These are phyloP conservation scores for Grammomys dolichurus DNA, from an alignment of 2,113 vertebrate species.

Conservation along the genomic window DNA sequence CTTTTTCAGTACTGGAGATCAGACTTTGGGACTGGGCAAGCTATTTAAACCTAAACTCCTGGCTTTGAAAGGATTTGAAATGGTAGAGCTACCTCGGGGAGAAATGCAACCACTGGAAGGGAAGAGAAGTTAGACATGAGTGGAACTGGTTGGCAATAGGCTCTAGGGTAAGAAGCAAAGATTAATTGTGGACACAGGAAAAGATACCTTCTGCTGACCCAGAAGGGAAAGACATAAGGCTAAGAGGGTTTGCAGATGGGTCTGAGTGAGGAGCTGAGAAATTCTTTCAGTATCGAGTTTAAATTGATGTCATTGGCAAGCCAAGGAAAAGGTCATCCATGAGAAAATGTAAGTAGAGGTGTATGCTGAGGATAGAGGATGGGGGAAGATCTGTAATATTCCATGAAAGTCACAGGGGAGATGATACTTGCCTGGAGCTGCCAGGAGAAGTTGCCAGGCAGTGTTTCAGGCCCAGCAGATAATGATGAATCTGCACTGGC, in stretches of 20 bases:
- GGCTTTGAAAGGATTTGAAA: background rate
- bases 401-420: background rate
- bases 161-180: background rate
- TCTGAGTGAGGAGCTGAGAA: slow-evolving; percentile 2
- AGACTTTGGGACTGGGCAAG: too few relatives aligned
- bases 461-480: background rate
- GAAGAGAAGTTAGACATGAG: background rate
- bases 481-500: background rate
- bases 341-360: background rate
- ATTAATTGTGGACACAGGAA: background rate
- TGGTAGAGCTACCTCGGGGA: background rate
- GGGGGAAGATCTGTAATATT: background rate
- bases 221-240: background rate
- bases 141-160: background rate
- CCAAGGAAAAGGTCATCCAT: slow-evolving; percentile 23
- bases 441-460: background rate
- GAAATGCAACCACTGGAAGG: background rate
- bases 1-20: background rate
- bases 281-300: background rate
- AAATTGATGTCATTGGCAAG: slow-evolving; percentile 48
- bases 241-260: slow-evolving; percentile 11
- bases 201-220: background rate
- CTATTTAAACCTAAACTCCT: background rate
- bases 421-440: background rate
- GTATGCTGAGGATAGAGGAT: background rate